Evolutionary conservation across 2,113 vertebrate species (phyloP).

Genomic region (Australoheros scitulus): DNA sequence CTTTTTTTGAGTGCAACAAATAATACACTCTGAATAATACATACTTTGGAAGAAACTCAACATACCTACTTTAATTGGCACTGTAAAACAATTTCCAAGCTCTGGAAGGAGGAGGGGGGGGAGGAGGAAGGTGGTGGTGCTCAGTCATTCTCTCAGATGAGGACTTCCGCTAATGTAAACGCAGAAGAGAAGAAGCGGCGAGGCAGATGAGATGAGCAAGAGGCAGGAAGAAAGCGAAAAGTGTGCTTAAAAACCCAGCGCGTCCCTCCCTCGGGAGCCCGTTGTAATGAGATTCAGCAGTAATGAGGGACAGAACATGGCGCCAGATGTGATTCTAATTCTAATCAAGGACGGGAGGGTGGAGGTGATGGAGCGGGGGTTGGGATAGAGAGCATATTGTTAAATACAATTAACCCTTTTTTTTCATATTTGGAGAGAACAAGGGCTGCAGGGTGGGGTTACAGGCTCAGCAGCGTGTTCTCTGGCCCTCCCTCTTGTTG

Average conservation of each 20-base stretch:
- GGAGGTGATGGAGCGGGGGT: constrained; percentile 15
- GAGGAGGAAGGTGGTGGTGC: constrained; percentile 38
- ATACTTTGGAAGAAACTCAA: constrained; percentile 68
- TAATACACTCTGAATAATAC: constrained; percentile 78
- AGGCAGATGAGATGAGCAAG: constrained; percentile 71
- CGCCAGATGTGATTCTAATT: constrained; percentile 82
- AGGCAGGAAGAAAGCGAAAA: constrained; percentile 74
- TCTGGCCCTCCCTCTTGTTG: constrained; percentile 29
- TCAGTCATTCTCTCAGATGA: constrained; percentile 79
- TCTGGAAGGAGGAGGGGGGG: constrained; percentile 39
- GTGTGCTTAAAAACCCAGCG: constrained; percentile 75
- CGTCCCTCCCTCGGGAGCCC: constrained; percentile 66
- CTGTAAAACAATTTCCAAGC: constrained; percentile 78
- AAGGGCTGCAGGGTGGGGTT: constrained; percentile 45
- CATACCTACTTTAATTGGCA: constrained; percentile 81
- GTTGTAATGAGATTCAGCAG: constrained; percentile 79
- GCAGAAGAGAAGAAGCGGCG: constrained; percentile 68
- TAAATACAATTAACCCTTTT: constrained; percentile 82
- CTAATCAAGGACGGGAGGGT: constrained; percentile 77
- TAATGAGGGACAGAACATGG: constrained; percentile 83
- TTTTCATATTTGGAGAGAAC: constrained; percentile 65
- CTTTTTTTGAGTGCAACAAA: constrained; percentile 68
- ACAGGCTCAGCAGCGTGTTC: constrained; percentile 27
- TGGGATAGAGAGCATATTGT: constrained; percentile 75
- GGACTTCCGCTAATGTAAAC: constrained; percentile 78